Conservation (phyloP, 2,888 invertebrate species). For the Protophormia terraenovae region DNA sequence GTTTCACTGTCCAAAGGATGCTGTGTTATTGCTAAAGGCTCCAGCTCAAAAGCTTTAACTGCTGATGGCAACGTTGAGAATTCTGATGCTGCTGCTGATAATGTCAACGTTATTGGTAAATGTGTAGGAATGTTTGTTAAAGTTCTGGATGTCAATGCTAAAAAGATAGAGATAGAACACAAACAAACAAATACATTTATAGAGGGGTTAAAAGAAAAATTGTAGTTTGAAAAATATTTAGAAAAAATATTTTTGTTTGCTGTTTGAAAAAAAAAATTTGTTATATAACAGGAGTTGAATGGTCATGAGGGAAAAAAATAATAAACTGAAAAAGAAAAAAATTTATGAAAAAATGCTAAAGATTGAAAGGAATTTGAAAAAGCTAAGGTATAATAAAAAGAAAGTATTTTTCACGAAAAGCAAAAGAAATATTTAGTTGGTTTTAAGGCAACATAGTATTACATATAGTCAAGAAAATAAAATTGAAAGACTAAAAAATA, state of each 20-base stretch:
- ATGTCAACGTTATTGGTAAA: slow-evolving; percentile 15
- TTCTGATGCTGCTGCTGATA: neutral
- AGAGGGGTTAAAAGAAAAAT: neutral
- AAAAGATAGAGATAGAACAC: neutral
- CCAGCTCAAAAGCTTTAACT: neutral
- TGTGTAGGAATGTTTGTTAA: slow-evolving; percentile 58
- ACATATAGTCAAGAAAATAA: no score
- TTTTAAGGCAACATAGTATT: no score
- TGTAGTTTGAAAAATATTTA: neutral
- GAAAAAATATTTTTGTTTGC: neutral
- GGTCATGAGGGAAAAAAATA: no score
- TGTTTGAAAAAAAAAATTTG: slow-evolving; percentile 7
- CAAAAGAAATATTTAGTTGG: no score
- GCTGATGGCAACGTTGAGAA: neutral
- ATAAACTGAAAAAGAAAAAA: no score
- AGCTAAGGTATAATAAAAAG: no score
- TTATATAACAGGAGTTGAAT: no score
- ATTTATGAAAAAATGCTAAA: no score
- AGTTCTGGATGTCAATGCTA: slow-evolving; percentile 51
- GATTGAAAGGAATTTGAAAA: no score
- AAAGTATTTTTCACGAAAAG: no score
- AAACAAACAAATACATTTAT: neutral
- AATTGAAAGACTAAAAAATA: no score
- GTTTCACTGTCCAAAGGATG: slow-evolving; percentile 25
- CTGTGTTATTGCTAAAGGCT: slow-evolving; percentile 9